phyloP scores from a whole-genome alignment of 1,140 invertebrate species.

The Drosophila novamexicana region DNA sequence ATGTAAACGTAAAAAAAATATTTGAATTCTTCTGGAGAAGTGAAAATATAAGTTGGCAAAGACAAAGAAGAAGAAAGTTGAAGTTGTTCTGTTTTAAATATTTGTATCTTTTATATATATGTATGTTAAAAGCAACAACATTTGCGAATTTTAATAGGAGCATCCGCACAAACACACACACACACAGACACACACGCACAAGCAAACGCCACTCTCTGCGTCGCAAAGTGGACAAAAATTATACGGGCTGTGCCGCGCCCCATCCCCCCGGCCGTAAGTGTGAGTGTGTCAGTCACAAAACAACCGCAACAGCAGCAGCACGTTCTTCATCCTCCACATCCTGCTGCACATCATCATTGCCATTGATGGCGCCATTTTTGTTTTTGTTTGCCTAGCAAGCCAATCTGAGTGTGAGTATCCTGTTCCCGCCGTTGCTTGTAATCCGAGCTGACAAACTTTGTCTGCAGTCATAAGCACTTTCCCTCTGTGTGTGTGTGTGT shows the following conservation, averaged over 20 bases:
- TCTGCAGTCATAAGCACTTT: constrained; percentile 50
- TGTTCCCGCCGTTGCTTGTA: constrained; percentile 49
- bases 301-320: constrained; percentile 6
- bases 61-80: too few relatives aligned
- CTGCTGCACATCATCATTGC: constrained; percentile 46
- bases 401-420: constrained; percentile 43
- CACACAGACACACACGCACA: too few relatives aligned
- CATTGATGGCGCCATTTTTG: constrained; percentile 80
- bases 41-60: too few relatives aligned
- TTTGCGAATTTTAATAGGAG: too few relatives aligned
- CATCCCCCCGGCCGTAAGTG: not conserved
- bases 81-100: too few relatives aligned
- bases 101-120: too few relatives aligned
- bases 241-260: not conserved
- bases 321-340: constrained; percentile 25
- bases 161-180: too few relatives aligned
- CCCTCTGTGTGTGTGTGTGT: constrained; percentile 21
- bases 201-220: too few relatives aligned
- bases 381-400: constrained; percentile 59
- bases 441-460: constrained; percentile 78
- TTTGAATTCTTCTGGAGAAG: too few relatives aligned
- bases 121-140: too few relatives aligned
- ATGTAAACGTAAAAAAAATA: too few relatives aligned
- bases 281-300: not conserved
- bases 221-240: not conserved